Evolutionary conservation across 2,797 vertebrate genomes (phyloP), one percentile per base, ranked within the genome.

Genomic region (Clarias laeviceps): DNA sequence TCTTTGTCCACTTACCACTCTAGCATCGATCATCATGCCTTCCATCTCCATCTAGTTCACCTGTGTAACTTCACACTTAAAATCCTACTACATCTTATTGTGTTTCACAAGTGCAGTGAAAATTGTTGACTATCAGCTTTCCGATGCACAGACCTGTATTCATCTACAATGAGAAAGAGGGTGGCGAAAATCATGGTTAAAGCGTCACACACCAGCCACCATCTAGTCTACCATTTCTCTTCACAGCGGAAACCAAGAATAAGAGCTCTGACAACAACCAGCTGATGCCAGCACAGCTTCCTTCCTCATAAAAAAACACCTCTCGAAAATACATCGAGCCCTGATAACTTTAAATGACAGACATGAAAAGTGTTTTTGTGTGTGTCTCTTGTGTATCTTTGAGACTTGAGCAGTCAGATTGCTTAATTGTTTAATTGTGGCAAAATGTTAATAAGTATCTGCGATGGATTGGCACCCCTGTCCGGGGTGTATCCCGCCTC

Each of bases 171-270:
- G 45, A 84, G 73, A 73, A 34, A 77, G 37, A 84, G 61, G 59
- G 73, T 84, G 61, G 20, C 40, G 24, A 66, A 84, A 50, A 77
- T 84, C 72, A 84, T 77, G 34, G 34, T 61, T 66, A 50, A 77
- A 40, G 57, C 70, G 18, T 56, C 70, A 66, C 61, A 84, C 72
- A 57, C 61, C 50, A 65, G 62, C 37, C 37, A 66, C 62, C 27
- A 9, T 77, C 27, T 34, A 62, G 24, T 77, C 61, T 40, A 66
- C 40, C 32, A 56, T 50, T 77, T 84, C 29, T 45, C 27, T 65
- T 84, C 61, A 76, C 57, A 64, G 72, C 32, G 45, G 82, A 66
- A 74, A 77, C 40, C 72, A 84, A 84, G 72, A 74, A 62, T 40
- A 40, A 76, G 59, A 74, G 64, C 29, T 27, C 12, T 69, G 37